phyloP scores from a whole-genome alignment of 1,140 invertebrate genomes.

The Stratiolaelaps scimitus region DNA sequence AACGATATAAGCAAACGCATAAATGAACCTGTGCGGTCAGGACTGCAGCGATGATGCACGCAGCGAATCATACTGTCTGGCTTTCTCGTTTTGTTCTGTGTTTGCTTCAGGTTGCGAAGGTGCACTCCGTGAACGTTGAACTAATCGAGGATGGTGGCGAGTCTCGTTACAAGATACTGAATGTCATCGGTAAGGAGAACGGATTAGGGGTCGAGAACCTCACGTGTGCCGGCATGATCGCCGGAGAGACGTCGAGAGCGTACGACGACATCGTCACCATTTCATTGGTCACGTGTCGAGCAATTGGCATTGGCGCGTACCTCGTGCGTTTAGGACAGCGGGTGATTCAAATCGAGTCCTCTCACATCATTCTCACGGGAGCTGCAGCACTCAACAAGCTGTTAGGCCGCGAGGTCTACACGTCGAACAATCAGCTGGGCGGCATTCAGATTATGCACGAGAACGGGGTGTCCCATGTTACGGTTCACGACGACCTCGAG shows the following conservation, averaged over 20 bases:
- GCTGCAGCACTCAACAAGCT: slow-evolving; percentile 85
- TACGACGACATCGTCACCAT: slow-evolving; percentile 91
- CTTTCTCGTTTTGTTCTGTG: too few species aligned
- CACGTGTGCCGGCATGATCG: slow-evolving; percentile 88
- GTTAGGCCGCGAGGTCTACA: slow-evolving; percentile 84
- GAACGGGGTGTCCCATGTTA: slow-evolving; percentile 87
- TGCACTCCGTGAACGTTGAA: slow-evolving; percentile 68
- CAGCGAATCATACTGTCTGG: too few species aligned
- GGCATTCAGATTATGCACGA: slow-evolving; percentile 95
- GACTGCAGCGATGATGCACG: too few species aligned
- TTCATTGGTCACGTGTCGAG: slow-evolving; percentile 72
- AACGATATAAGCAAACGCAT: too few species aligned
- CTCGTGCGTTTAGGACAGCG: slow-evolving; percentile 79
- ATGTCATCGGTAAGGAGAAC: slow-evolving; percentile 90
- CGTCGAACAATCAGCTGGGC: slow-evolving; percentile 94
- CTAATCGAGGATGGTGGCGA: slow-evolving; percentile 88
- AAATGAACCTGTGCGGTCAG: too few species aligned
- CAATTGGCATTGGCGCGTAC: slow-evolving; percentile 97
- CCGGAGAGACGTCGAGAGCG: slow-evolving; percentile 88
- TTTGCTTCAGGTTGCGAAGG: slow-evolving; percentile 41
- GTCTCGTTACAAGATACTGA: slow-evolving; percentile 81
- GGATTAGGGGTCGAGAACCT: slow-evolving; percentile 93
- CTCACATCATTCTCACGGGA: slow-evolving; percentile 95
- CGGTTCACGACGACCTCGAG: slow-evolving; percentile 75
- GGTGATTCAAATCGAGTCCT: slow-evolving; percentile 95